Base-by-base conservation (phyloP, 2,888 invertebrate species). In the Phymatocera aterrima region DNA sequence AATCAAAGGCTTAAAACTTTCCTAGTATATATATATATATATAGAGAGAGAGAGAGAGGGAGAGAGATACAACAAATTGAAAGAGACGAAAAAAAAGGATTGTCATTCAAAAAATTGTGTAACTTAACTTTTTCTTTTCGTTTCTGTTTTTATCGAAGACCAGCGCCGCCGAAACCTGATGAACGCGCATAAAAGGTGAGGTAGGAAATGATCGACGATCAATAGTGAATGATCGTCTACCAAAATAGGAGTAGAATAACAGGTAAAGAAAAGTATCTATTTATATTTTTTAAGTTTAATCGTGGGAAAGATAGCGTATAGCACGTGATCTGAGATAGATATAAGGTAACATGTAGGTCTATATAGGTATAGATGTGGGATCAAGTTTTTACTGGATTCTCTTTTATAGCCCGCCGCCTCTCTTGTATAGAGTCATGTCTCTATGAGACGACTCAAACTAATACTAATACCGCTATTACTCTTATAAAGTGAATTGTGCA, bases 401-500 rank as follows among this genome's bases (percentile, higher is more conserved):
- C 28, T 24, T 43, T 18, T n/a, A n/a, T n/a, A 24, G 60, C 10
- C 21, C 2, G 8, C 15, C 28, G 18, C 15, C 48, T 48, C 57
- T 21, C 24, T 4, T 51, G 51, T 51, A 51, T 15, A n/a, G 40
- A 40, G 28, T 12, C 6, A 24, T 10, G 24, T 21, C 5, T 15
- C 43, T 43, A 68, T 40, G 46, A 28, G 46, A 40, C 15, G 15
- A 40, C 12, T 28, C 65, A 2, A 54, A n/a, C 54, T 54, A 54
- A 54, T n/a, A n/a, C n/a, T n/a, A n/a, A n/a, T n/a, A n/a, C n/a
- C n/a, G n/a, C 15, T 15, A n/a, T 8, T 24, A 40, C 43, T 28
- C 28, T 40, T 57, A n/a, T 37, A 72, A 72, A 72, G 75, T 75
- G 43, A 57, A 57, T 75, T 12, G 57, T 60, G 54, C 37, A 75